A percentile compares a stretch with the other conserved stretches of the same genome.
Evolutionary conservation across 1,140 invertebrate species (phyloP).

Genomic region (Adoxophyes honmai): DNA sequence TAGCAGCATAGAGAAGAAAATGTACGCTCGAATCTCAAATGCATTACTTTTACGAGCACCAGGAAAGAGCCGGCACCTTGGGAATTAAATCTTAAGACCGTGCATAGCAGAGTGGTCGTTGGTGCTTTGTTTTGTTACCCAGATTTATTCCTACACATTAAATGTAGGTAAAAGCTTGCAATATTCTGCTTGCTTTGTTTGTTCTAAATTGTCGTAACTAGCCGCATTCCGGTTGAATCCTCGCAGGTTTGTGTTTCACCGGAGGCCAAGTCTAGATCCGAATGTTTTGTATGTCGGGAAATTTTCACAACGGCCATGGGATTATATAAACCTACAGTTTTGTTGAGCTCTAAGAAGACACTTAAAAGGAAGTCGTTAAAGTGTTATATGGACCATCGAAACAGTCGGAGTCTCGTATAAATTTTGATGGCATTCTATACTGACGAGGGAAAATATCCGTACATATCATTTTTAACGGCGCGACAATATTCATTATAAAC

Average conservation of each 20-base stretch:
- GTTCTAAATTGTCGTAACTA: no score
- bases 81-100: not conserved
- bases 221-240: no score
- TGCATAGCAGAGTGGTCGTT: not conserved
- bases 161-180: no score
- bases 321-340: conserved; percentile 33
- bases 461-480: conserved; percentile 48
- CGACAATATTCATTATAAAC: conserved; percentile 32
- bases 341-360: conserved; percentile 29
- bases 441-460: conserved; percentile 44
- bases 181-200: no score
- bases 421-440: conserved; percentile 44
- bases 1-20: not conserved
- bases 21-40: not conserved
- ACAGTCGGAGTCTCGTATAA: conserved; percentile 44
- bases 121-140: not conserved
- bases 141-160: no score
- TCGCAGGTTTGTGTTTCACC: no score
- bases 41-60: not conserved
- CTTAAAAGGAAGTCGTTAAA: conserved; percentile 49
- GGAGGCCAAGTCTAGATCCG: no score
- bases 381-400: conserved; percentile 48
- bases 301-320: no score
- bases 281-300: no score
- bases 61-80: not conserved